These are phyloP conservation scores for Rynchops niger DNA, from an alignment of 2,113 vertebrate species.

Conservation along the genomic window DNA sequence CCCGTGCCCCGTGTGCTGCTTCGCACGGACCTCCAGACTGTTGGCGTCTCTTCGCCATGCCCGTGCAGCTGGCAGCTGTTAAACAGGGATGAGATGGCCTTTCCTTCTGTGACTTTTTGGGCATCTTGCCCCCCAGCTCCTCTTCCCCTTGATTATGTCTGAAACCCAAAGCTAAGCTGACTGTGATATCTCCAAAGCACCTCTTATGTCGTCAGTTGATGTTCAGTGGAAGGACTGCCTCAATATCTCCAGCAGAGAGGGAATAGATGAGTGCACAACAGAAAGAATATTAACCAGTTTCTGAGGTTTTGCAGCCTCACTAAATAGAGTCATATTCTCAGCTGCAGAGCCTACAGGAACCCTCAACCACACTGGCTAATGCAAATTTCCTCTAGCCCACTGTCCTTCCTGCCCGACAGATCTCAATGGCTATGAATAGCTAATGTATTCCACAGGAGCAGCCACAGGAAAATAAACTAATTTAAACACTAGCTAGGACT, in stretches of 20 bases:
- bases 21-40: accelerated
- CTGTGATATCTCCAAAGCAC: not conserved
- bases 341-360: not conserved
- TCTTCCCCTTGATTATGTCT: not conserved
- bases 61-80: not conserved
- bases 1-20: accelerated
- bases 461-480: conserved; percentile 61
- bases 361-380: not conserved
- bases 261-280: not conserved
- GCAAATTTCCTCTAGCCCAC: conserved; percentile 35
- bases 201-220: not conserved
- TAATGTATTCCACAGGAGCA: conserved; percentile 64
- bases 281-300: not conserved
- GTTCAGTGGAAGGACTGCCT: not conserved
- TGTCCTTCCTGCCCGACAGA: not conserved
- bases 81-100: not conserved
- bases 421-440: conserved; percentile 44
- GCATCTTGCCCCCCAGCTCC: not conserved
- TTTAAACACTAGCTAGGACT: conserved; percentile 63
- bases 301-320: not conserved
- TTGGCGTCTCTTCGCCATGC: not conserved
- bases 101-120: not conserved
- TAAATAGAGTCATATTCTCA: not conserved
- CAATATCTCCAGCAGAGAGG: not conserved
- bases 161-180: not conserved